Base-by-base conservation (phyloP, 1,140 invertebrate species). In the Penaeus chinensis region DNA sequence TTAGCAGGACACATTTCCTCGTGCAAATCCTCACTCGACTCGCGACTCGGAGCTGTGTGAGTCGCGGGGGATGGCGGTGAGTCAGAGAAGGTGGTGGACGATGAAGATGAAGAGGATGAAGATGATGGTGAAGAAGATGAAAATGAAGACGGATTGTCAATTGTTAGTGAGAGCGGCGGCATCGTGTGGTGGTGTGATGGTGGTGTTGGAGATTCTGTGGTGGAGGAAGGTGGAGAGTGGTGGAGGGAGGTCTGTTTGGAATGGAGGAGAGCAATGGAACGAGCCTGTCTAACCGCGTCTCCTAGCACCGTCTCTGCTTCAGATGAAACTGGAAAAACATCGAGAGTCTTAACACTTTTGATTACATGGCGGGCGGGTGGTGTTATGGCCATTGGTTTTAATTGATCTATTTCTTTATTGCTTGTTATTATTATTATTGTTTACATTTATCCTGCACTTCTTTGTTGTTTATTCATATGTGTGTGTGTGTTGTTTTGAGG, bases 1-100 rank as follows among this genome's bases (percentile, higher is more conserved):
- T 92, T 93, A 19, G 83, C 37, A 5, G 83, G 88, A 63, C 83
- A 84, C 24, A 85, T 71, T 2, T 77, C 83, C 63, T 85, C 78
- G 65, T 78, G 24, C 66, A 63, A 86, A 3, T 22, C 74, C 20
- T 81, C 78, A 2, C 61, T 65, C 22, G 37, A 69, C n/a, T 27
- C 27, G 69, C 20, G 54, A 60, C 18, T 27, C 71, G 71, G 42
- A 27, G 27, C 71, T 74, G 71, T 32, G 20, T 74, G 71, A 32
- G 71, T 74, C 42, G 71, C 42, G 71, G 42, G 71, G 71, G 71
- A 74, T 27, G 71, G 76, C 19, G 71, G 66, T 37, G 63, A 74
- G 54, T 18, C 69, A 61, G 84, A 19, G 66, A 54, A 74, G 42
- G 24, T 27, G 20, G n/a, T 74, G 61, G 37, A 84, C 27, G 74